Percentiles rank a stretch among this genome's conserved stretches.
Evolutionary conservation across 2,113 vertebrate genomes (phyloP).

Genomic region (Engraulis encrasicolus): DNA sequence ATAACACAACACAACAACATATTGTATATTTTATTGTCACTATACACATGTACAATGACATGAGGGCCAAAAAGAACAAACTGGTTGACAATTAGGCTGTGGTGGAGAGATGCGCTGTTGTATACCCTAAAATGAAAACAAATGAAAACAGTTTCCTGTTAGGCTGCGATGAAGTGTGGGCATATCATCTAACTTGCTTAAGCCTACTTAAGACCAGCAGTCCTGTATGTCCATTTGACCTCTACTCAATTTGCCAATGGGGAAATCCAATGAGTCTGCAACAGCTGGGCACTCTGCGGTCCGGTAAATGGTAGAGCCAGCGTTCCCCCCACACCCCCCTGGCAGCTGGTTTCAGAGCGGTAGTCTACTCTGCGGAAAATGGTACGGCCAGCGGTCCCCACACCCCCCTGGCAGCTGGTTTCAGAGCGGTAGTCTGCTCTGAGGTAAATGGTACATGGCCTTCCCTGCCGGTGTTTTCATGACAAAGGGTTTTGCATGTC

Average conservation of each 20-base stretch:
- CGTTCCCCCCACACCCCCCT: too few relatives aligned
- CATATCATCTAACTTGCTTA: background rate
- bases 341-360: too few relatives aligned
- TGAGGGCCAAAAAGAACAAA: too few relatives aligned
- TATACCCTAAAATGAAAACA: background rate
- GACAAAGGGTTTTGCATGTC: slow-evolving; percentile 4
- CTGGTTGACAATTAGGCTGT: too few relatives aligned
- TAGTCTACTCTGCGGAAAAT: too few relatives aligned
- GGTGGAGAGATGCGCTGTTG: too few relatives aligned
- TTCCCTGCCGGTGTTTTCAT: background rate
- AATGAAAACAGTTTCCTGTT: background rate
- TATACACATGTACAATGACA: too few relatives aligned
- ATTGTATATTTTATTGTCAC: too few relatives aligned
- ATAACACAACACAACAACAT: too few relatives aligned
- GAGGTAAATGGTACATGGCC: background rate
- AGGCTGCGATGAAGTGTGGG: background rate
- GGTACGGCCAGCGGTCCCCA: too few relatives aligned
- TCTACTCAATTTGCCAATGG: background rate
- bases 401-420: too few relatives aligned
- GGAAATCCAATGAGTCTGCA: background rate
- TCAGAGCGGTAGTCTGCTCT: too few relatives aligned
- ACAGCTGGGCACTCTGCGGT: background rate
- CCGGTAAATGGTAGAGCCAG: background rate
- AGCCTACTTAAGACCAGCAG: background rate
- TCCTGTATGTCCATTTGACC: background rate